These are phyloP conservation scores for Galeruca laticollis DNA, from an alignment of 2,888 invertebrate species.

Conservation along the genomic window DNA sequence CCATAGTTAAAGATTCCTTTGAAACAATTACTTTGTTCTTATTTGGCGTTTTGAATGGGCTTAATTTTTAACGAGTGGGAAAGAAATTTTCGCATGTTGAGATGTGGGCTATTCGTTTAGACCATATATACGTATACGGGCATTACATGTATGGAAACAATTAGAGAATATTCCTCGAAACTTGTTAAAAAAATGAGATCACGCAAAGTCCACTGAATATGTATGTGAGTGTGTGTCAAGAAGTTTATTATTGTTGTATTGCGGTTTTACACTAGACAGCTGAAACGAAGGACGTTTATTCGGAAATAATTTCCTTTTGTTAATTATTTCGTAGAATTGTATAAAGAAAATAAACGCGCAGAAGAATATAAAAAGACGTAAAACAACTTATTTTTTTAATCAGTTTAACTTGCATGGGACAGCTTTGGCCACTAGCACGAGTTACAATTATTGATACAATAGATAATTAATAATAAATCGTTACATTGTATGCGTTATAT, in stretches of 20 bases:
- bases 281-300: background rate
- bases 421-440: too few relatives aligned
- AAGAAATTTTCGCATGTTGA: constrained; percentile 44
- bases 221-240: constrained; percentile 12
- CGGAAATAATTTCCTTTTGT: too few relatives aligned
- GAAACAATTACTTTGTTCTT: constrained; percentile 24
- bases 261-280: constrained; percentile 23
- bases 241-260: constrained; percentile 15
- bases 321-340: too few relatives aligned
- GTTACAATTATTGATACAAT: too few relatives aligned
- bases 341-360: too few relatives aligned
- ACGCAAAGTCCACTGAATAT: constrained; percentile 34
- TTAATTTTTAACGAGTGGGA: constrained; percentile 43
- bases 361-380: too few relatives aligned
- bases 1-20: constrained; percentile 19
- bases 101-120: constrained; percentile 44
- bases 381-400: too few relatives aligned
- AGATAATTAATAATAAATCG: too few relatives aligned
- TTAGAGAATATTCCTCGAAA: constrained; percentile 47
- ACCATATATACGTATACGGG: constrained; percentile 45
- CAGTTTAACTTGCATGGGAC: too few relatives aligned
- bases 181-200: constrained; percentile 39
- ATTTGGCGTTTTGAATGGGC: constrained; percentile 28
- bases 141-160: constrained; percentile 47
- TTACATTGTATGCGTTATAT: too few relatives aligned